Evolutionary conservation across 2,797 vertebrate genomes (phyloP).

Genomic region (Darevskia nairensis): DNA sequence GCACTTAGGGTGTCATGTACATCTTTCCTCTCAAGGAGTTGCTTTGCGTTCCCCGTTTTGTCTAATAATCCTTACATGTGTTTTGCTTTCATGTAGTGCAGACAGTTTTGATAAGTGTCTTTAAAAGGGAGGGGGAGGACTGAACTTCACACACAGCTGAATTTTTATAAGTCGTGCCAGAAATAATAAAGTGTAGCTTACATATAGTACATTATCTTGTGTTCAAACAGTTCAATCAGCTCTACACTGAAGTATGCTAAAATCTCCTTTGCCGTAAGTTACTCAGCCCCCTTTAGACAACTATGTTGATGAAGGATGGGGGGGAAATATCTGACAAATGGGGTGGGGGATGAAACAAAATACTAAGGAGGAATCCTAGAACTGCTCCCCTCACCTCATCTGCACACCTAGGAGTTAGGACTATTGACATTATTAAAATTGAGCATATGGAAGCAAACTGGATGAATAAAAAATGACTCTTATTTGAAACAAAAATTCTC

Average conservation of each 20-base stretch:
- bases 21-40: slow-evolving; percentile 7
- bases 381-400: too few species aligned
- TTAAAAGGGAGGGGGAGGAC: not conserved
- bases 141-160: slow-evolving; percentile 39
- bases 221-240: not conserved
- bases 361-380: too few species aligned
- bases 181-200: slow-evolving; percentile 12
- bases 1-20: slow-evolving; percentile 48
- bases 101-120: slow-evolving; percentile 52
- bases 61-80: slow-evolving; percentile 39
- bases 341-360: slow-evolving; percentile 20
- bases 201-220: not conserved
- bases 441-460: too few species aligned
- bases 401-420: too few species aligned
- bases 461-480: too few species aligned
- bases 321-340: accelerated
- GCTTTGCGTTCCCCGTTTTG: not conserved
- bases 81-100: slow-evolving; percentile 34
- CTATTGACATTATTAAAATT: not conserved
- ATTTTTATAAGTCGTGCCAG: not conserved
- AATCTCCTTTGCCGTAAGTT: not conserved
- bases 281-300: accelerated
- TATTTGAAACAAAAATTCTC: too few species aligned
- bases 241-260: accelerated
- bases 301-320: accelerated